Evolutionary conservation across 1,140 invertebrate genomes (phyloP), one percentile per base, ranked within the genome.

Genomic region (Stegodyphus dumicola): DNA sequence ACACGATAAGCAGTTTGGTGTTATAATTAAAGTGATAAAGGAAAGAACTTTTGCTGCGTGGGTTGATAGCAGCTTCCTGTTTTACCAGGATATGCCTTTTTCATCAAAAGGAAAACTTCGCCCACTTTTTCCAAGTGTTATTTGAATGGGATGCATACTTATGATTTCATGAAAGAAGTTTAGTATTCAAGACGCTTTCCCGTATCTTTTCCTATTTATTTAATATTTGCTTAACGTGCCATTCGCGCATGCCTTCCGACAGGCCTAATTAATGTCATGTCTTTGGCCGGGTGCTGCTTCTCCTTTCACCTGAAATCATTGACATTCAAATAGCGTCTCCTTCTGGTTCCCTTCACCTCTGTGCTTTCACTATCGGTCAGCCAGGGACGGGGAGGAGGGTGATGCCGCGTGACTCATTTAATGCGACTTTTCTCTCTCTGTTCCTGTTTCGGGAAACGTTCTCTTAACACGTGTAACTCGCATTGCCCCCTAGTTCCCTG

Each of bases 371-470:
- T 15, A 60, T 10, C 15, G 56, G 56, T 15, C 9, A 60, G 56
- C 56, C 33, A 2, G 56, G 54, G 60, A 52, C 65, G 60, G 60
- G 33, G 18, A 4, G 9, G 6, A 15, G 67, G 18, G 77, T 60
- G 9, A 71, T 17, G 51, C 18, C 54, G 80, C 17, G 60, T 83
- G 80, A 83, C 80, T 83, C 80, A 83, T 66, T 83, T 74, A 83
- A 83, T 83, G 71, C 80, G 67, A 60, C 78, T 79, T 79, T 79
- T 52, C 77, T 80, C 78, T 67, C 80, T 54, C 33, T 33, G 33
- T 33, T 33, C 33, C 33, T 33, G 33, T 33, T 33, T 33, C 33
- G 56, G 33, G 49, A 77, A 77, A 65, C 48, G 56, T 60, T 15
- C 56, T 15, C 15, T 15, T 60, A 10, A 60, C 56, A 60, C 56